A percentile compares a stretch with the other conserved stretches of the same genome.
These are phyloP conservation scores for Nettapus auritus DNA, from an alignment of 2,113 vertebrate genomes.

Conservation along the genomic window DNA sequence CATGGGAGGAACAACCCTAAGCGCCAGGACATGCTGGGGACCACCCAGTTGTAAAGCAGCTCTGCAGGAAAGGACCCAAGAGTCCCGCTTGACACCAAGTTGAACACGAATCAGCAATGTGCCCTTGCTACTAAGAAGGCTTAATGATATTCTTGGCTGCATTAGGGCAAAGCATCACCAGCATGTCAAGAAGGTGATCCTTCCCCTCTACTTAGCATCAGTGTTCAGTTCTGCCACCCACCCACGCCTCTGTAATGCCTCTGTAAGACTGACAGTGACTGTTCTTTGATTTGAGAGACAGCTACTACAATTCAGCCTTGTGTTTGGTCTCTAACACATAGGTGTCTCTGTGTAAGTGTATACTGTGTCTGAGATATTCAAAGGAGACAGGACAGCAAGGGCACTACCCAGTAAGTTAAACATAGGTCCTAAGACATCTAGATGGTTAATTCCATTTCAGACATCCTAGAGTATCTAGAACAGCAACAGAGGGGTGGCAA, in stretches of 20 bases:
- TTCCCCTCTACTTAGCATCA: background rate
- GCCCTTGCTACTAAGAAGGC: background rate
- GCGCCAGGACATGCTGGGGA: background rate
- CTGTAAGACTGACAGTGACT: background rate
- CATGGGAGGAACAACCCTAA: background rate
- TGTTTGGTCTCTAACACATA: background rate
- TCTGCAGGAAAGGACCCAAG: background rate
- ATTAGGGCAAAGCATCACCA: background rate
- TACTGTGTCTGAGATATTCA: background rate
- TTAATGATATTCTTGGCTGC: background rate
- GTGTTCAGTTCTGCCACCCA: background rate
- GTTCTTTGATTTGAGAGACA: background rate
- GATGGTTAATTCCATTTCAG: background rate
- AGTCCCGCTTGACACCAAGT: background rate
- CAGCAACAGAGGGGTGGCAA: background rate
- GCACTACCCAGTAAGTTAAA: background rate
- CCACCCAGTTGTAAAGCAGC: background rate
- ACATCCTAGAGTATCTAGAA: background rate
- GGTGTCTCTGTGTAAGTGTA: background rate
- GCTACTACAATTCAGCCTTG: background rate
- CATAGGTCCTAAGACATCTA: background rate
- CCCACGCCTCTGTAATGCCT: background rate
- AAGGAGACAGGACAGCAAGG: background rate
- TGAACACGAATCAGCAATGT: background rate
- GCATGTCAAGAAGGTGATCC: background rate